These are phyloP conservation scores for Heterotis niloticus DNA, from an alignment of 2,113 vertebrate species.

Conservation along the genomic window DNA sequence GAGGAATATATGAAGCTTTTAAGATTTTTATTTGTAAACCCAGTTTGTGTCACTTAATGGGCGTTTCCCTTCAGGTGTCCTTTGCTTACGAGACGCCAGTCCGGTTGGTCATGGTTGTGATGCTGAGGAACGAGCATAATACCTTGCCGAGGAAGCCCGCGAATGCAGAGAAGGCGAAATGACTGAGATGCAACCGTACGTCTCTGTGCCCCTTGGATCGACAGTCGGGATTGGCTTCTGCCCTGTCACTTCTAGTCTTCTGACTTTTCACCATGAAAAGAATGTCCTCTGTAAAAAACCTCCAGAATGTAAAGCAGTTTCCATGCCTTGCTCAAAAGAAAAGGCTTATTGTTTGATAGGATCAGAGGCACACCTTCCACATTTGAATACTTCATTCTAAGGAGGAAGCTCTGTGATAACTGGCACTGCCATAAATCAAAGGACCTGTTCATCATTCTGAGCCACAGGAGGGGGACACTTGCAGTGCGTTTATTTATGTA, in stretches of 20 bases:
- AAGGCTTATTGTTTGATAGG: slow-evolving; percentile 24
- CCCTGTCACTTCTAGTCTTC: slow-evolving; percentile 7
- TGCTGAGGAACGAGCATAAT: not conserved
- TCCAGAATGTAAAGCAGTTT: slow-evolving; percentile 10
- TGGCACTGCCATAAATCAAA: slow-evolving; percentile 16
- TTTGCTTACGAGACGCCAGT: too few species aligned
- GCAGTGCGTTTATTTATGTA: not conserved
- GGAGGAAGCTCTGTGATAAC: slow-evolving; percentile 22
- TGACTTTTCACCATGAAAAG: slow-evolving; percentile 37
- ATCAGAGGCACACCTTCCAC: not conserved
- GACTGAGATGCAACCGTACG: slow-evolving; percentile 18
- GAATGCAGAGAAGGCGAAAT: slow-evolving; percentile 32
- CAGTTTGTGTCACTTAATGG: too few species aligned
- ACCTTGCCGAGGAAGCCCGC: slow-evolving; percentile 37
- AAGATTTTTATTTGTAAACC: too few species aligned
- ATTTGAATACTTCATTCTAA: slow-evolving; percentile 26
- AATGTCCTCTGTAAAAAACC: not conserved
- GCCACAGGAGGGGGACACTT: not conserved
- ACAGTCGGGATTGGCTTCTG: not conserved
- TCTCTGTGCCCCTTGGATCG: not conserved
- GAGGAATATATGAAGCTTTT: too few species aligned
- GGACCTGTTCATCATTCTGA: not conserved
- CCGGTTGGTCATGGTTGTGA: not conserved
- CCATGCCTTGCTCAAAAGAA: slow-evolving; percentile 7
- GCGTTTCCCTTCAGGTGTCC: too few species aligned